A percentile compares a stretch with the other conserved stretches of the same genome.
Evolutionary conservation across 2,797 vertebrate genomes (phyloP).

Genomic region (Streptopelia turtur): DNA sequence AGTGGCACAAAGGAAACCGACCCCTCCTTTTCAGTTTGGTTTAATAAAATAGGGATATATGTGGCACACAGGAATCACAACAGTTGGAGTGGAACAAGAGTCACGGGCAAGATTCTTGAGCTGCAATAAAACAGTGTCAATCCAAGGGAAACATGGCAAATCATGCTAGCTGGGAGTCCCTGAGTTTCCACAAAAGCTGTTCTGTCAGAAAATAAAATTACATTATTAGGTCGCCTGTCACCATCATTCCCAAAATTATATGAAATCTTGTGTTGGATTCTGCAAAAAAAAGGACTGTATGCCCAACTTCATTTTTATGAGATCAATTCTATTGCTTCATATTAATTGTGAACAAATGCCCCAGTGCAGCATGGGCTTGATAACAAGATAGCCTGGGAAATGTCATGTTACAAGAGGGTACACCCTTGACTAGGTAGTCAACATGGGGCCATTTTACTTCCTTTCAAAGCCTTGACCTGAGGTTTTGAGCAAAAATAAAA

Average conservation of each 20-base stretch:
- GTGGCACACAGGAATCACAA: constrained; percentile 3
- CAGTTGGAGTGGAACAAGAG: neutral
- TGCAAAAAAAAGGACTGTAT: neutral
- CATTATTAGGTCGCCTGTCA: neutral
- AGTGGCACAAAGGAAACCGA: neutral
- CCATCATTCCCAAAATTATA: neutral
- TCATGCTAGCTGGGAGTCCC: neutral
- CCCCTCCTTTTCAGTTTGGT: neutral
- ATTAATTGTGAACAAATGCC: neutral
- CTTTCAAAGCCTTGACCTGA: neutral
- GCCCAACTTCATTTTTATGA: neutral
- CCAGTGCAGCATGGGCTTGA: neutral
- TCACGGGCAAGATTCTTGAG: neutral
- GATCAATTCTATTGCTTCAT: neutral
- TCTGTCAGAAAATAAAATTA: neutral
- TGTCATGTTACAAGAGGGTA: neutral
- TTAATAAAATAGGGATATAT: constrained; percentile 37
- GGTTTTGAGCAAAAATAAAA: neutral
- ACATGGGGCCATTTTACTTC: neutral
- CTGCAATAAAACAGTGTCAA: constrained; percentile 8
- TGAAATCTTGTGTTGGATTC: neutral
- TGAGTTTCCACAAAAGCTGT: neutral
- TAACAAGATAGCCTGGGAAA: neutral
- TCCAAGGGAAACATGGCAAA: neutral
- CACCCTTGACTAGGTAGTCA: fast-evolving